phyloP scores from a whole-genome alignment of 2,797 vertebrate species.

The Pantherophis alleghaniensis region DNA sequence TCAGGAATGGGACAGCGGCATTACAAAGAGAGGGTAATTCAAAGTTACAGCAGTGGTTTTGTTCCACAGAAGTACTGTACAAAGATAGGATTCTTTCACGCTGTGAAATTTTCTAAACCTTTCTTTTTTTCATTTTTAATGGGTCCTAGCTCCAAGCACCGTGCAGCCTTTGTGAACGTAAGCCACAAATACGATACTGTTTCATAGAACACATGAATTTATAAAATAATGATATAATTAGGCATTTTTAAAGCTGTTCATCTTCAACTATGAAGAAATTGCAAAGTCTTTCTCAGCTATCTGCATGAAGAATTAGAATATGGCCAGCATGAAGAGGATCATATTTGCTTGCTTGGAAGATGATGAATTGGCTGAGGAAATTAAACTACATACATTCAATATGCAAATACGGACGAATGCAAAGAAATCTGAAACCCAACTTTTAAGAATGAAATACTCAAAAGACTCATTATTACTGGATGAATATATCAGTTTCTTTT shows the following conservation, averaged over 20 bases:
- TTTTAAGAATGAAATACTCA: not conserved
- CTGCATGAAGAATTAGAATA: not conserved
- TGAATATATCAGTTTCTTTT: not conserved
- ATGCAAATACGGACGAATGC: not conserved
- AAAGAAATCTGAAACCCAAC: not conserved
- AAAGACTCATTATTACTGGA: not conserved
- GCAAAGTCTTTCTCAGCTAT: not conserved
- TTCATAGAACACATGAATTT: not conserved
- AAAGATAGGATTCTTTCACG: slow-evolving; percentile 14
- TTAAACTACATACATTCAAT: not conserved
- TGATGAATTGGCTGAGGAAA: not conserved
- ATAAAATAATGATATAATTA: not conserved
- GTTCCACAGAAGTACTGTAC: accelerated
- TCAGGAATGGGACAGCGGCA: slow-evolving; percentile 30
- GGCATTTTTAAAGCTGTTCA: not conserved
- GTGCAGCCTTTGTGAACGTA: not conserved
- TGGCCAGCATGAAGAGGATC: not conserved
- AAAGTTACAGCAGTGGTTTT: slow-evolving; percentile 23
- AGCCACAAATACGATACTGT: not conserved
- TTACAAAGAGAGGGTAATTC: slow-evolving; percentile 22
- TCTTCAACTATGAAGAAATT: not conserved
- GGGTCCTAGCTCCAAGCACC: not conserved
- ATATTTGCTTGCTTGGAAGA: not conserved
- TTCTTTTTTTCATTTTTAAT: not conserved
- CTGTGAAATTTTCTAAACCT: slow-evolving; percentile 10